Evolutionary conservation across 2,888 invertebrate genomes (phyloP).

Genomic region (Copidosoma aretas): DNA sequence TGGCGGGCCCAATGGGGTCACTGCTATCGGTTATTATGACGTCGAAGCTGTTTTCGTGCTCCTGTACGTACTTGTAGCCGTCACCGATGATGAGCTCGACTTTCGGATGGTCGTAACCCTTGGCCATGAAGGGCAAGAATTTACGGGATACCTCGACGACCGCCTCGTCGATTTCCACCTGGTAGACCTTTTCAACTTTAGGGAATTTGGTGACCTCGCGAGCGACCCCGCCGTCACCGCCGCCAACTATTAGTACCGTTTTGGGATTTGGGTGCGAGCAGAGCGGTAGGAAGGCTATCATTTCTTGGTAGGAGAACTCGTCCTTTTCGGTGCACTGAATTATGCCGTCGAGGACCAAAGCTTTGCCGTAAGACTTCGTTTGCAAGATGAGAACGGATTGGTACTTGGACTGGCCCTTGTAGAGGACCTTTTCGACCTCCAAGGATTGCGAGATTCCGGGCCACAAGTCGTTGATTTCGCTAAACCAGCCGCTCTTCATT

Average conservation of each 20-base stretch:
- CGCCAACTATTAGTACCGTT: slow-evolving; percentile 92
- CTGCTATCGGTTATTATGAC: slow-evolving; percentile 98
- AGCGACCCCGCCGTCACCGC: slow-evolving; percentile 97
- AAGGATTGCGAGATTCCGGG: slow-evolving; percentile 89
- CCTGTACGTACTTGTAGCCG: slow-evolving; percentile 93
- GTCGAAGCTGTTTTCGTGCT: slow-evolving; percentile 86
- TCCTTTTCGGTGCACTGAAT: slow-evolving; percentile 96
- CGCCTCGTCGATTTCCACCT: slow-evolving; percentile 94
- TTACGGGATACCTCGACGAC: slow-evolving; percentile 91
- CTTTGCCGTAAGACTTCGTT: slow-evolving; percentile 79
- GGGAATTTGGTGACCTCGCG: slow-evolving; percentile 95
- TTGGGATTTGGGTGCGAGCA: slow-evolving; percentile 90
- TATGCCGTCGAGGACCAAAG: slow-evolving; percentile 90
- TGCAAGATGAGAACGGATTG: slow-evolving; percentile 66
- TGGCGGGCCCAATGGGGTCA: slow-evolving; percentile 90
- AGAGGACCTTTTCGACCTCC: slow-evolving; percentile 80
- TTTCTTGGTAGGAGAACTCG: slow-evolving; percentile 98
- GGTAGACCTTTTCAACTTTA: slow-evolving; percentile 80
- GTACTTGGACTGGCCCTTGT: slow-evolving; percentile 79
- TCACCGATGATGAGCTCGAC: slow-evolving; percentile 85
- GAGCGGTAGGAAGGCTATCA: slow-evolving; percentile 93
- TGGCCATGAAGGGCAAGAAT: slow-evolving; percentile 89
- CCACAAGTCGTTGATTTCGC: slow-evolving; percentile 89
- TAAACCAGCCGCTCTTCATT: slow-evolving; percentile 87
- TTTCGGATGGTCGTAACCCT: slow-evolving; percentile 84